A percentile compares a stretch with the other conserved stretches of the same genome.
phyloP scores from a whole-genome alignment of 2,113 vertebrate genomes.

The Guaruba guarouba region DNA sequence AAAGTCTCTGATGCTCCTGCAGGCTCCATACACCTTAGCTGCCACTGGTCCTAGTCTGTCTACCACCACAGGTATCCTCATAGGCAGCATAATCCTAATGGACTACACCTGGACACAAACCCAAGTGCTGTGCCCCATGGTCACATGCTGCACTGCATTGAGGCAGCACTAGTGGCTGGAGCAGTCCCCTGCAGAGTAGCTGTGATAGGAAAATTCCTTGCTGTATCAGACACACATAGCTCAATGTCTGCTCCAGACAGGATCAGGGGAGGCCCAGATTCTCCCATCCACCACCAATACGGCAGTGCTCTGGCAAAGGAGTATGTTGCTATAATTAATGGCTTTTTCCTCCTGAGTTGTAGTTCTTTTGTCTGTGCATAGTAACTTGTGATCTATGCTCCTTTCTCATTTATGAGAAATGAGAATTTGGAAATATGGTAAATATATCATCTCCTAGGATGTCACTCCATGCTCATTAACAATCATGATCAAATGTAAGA shows the following conservation, averaged over 20 bases:
- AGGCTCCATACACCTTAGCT: neutral
- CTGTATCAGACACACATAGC: accelerated
- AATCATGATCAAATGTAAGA: neutral
- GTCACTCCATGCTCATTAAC: neutral
- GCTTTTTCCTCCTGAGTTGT: neutral
- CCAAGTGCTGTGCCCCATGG: accelerated
- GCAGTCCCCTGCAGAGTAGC: too few relatives aligned
- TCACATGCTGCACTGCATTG: accelerated
- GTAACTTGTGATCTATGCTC: neutral
- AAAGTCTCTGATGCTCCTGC: accelerated
- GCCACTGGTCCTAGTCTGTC: accelerated
- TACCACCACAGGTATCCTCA: neutral
- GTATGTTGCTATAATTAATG: neutral
- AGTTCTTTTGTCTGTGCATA: neutral
- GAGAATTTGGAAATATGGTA: neutral
- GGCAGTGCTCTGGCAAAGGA: neutral
- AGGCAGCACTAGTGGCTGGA: neutral
- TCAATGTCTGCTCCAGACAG: accelerated
- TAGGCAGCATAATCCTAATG: accelerated
- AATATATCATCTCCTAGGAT: neutral
- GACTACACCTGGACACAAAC: too few relatives aligned
- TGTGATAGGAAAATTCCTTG: accelerated
- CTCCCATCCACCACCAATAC: neutral
- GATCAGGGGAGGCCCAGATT: neutral
- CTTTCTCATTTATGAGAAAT: neutral